Base-by-base conservation (phyloP, 2,888 invertebrate genomes). In the Aradus depressus region DNA sequence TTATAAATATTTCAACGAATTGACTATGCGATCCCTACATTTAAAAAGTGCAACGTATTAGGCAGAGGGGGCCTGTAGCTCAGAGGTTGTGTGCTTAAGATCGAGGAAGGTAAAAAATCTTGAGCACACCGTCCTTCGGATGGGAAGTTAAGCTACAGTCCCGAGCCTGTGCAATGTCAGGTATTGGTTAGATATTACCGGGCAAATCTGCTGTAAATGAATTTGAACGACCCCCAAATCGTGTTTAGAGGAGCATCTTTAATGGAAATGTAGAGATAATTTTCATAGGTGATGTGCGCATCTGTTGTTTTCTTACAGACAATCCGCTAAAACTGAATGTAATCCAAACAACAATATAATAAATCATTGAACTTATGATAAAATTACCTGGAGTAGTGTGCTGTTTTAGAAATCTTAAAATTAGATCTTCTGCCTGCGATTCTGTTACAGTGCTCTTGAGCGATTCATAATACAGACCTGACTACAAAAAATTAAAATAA, bases 401-500 rank as follows among this genome's bases (percentile, higher is more conserved):
- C 26, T 25, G 14, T 19, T 42, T 42, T 19, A 42, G 14, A 25
- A 42, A 42, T 21, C 3, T 5, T 6, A 42, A 10, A 8, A 42
- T 14, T 23, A 3, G 10, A 4, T 23, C 14, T 42, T 42, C 42
- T 16, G 42, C 42, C 26, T 42, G 25, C 12, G 23, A 26, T 18
- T 26, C 26, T 14, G 14, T 23, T 4, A 42, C 14, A 4, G 10
- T 10, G 14, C 42, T 42, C 8, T 14, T 19, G 8, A n/a, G 4
- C 3, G 42, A 42, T 16, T 22, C 42, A n/a, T 42, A 3, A n/a
- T 26, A n/a, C 5, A 42, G 26, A 10, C 42, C 42, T 12, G 42
- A 42, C 42, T 42, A n/a, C 23, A 42, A 42, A 39, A 39, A 5
- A 35, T 10, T 8, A 28, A 10, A n/a, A n/a, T 28, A 10, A n/a